These are phyloP conservation scores for Smutsia gigantea DNA, from an alignment of 2,797 vertebrate species.

Conservation along the genomic window DNA sequence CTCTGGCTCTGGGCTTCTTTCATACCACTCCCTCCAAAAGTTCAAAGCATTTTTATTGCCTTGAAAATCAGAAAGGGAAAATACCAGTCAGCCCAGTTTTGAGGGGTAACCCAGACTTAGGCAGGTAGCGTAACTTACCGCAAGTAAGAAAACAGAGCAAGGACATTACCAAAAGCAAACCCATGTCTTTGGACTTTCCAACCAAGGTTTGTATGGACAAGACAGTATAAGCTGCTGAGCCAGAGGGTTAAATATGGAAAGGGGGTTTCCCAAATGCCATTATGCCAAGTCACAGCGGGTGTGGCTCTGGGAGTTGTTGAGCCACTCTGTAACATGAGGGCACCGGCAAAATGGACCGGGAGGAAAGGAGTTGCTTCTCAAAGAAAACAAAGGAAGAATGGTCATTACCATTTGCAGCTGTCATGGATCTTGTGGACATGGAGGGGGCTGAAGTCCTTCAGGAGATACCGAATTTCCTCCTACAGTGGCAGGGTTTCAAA, in stretches of 20 bases:
- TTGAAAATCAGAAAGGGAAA: slow-evolving; percentile 23
- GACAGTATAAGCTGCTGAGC: neutral
- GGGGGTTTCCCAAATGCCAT: neutral
- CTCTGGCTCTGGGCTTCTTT: neutral
- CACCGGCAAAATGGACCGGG: neutral
- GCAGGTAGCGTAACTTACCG: neutral
- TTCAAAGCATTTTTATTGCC: neutral
- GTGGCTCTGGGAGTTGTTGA: neutral
- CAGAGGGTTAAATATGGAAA: neutral
- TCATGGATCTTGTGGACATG: neutral
- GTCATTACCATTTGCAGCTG: neutral
- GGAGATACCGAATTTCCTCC: neutral
- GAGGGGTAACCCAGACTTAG: neutral
- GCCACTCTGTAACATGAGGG: neutral
- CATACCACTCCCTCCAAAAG: neutral
- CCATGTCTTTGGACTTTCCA: neutral
- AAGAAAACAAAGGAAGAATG: neutral
- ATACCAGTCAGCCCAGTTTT: neutral
- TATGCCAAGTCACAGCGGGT: neutral
- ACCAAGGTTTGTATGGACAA: neutral
- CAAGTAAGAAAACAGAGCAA: neutral
- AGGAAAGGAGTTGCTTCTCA: slow-evolving; percentile 38
- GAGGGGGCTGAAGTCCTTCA: slow-evolving; percentile 38
- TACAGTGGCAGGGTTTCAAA: neutral
- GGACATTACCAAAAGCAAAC: neutral